phyloP scores from a whole-genome alignment of 2,888 invertebrate species.

The Gasteruption jaculator region DNA sequence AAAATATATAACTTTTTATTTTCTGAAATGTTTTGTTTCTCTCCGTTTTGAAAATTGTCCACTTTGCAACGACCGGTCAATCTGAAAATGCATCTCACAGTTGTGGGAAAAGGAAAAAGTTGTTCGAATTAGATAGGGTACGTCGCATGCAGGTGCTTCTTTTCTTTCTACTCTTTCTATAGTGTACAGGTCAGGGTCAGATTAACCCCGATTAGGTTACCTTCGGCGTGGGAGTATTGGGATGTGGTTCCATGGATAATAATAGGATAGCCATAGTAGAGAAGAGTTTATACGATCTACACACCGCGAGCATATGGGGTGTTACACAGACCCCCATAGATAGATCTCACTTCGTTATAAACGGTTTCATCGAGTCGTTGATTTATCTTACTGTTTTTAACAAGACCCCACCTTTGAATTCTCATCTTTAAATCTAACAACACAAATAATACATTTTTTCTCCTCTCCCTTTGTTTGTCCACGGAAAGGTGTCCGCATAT shows the following conservation, averaged over 20 bases:
- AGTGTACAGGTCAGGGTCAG: slow-evolving; percentile 47
- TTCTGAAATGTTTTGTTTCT: too few relatives aligned
- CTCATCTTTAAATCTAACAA: too few relatives aligned
- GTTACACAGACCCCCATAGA: slow-evolving; percentile 15
- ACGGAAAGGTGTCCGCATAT: too few relatives aligned
- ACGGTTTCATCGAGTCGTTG: slow-evolving; percentile 34
- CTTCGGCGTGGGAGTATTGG: slow-evolving; percentile 49
- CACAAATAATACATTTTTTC: too few relatives aligned
- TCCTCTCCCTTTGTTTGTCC: too few relatives aligned
- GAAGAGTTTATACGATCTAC: slow-evolving; percentile 15
- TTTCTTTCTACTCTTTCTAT: slow-evolving; percentile 18
- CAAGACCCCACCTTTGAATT: slow-evolving; percentile 22
- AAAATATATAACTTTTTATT: too few relatives aligned
- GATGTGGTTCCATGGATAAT: slow-evolving; percentile 42
- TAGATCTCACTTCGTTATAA: slow-evolving; percentile 34
- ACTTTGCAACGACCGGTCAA: too few relatives aligned
- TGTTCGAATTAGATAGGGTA: slow-evolving; percentile 32
- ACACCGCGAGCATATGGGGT: slow-evolving; percentile 13
- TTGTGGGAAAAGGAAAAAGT: slow-evolving; percentile 20
- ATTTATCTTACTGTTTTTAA: slow-evolving; percentile 30
- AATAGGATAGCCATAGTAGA: slow-evolving; percentile 42
- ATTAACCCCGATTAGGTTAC: slow-evolving; percentile 51
- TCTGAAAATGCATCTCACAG: too few relatives aligned
- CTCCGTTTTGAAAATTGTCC: too few relatives aligned
- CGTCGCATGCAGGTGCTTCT: slow-evolving; percentile 37